phyloP scores from a whole-genome alignment of 2,888 invertebrate species.

The Troides aeacus region DNA sequence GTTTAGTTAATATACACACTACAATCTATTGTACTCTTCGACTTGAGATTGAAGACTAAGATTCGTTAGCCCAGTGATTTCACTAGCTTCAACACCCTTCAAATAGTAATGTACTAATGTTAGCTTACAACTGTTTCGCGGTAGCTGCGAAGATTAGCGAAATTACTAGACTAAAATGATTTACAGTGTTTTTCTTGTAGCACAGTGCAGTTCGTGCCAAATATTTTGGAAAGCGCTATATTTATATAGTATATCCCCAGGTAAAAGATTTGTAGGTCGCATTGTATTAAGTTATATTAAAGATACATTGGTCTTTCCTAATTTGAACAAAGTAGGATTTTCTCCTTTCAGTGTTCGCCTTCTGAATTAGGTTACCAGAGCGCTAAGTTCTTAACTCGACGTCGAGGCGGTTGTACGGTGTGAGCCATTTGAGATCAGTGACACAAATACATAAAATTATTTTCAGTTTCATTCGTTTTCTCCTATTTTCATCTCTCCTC shows the following conservation, averaged over 20 bases:
- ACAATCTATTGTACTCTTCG: no score
- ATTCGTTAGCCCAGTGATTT: no score
- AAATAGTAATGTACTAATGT: no score
- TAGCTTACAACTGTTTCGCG: no score
- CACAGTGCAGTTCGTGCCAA: background rate
- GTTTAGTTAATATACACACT: no score
- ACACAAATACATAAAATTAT: slow-evolving; percentile 26
- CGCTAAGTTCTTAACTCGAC: slow-evolving; percentile 22
- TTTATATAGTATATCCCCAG: background rate
- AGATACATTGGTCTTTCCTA: background rate
- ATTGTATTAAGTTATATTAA: background rate
- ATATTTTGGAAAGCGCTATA: background rate
- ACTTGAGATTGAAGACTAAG: no score
- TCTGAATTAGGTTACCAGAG: slow-evolving; percentile 26
- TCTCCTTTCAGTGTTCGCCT: slow-evolving; percentile 12
- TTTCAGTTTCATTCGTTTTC: slow-evolving; percentile 19
- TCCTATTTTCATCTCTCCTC: slow-evolving; percentile 10
- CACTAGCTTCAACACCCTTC: no score
- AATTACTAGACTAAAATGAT: no score
- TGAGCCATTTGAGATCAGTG: slow-evolving; percentile 27
- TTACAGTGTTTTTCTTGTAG: background rate
- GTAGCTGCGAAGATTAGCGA: no score
- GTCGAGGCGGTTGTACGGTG: slow-evolving; percentile 11
- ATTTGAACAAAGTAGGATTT: background rate
- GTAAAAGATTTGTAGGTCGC: background rate